Evolutionary conservation across 1,140 invertebrate species (phyloP), one percentile per base, ranked within the genome.

Genomic region (Camponotus pennsylvanicus): DNA sequence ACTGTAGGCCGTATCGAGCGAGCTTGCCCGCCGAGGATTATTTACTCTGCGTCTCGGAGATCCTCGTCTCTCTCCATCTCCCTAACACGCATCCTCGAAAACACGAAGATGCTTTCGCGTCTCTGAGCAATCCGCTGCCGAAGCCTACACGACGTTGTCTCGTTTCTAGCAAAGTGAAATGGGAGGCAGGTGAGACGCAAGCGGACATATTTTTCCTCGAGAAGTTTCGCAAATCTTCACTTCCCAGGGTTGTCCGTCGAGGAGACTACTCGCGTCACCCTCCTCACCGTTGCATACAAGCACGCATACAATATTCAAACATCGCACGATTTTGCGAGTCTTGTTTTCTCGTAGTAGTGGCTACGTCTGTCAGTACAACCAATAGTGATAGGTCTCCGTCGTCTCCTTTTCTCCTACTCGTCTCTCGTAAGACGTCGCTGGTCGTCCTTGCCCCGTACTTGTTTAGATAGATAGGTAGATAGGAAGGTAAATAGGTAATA

Each of bases 341-440:
- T 89, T 91, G 86, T 90, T 92, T 83, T 87, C 85, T 73, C 55
- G n/a, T 76, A 52, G 8, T 27, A 18, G 49, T 88, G 85, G 73
- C 86, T 90, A 92, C 86, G 79, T 90, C 88, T 92, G 91, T 93
- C 90, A 89, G 90, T 89, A 70, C 76, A 63, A 70, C 90, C 80
- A 9, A 34, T 85, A 86, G 67, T 63, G 86, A 82, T 91, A 88
- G 71, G 15, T 52, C 49, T 89, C 86, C 89, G 82, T 79, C 84
- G 76, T 71, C 21, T 90, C 86, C 27, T 89, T 84, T 82, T 64
- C 63, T 57, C 61, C 59, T 67, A 45, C 45, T 83, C 40, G 52
- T 89, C 52, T 84, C 86, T 75, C 77, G 80, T 82, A 76, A 90
- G 79, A 83, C 69, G n/a, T 73, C 82, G 82, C 67, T 84, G 85